Conservation (phyloP, 2,888 invertebrate species). For the Arge pagana region DNA sequence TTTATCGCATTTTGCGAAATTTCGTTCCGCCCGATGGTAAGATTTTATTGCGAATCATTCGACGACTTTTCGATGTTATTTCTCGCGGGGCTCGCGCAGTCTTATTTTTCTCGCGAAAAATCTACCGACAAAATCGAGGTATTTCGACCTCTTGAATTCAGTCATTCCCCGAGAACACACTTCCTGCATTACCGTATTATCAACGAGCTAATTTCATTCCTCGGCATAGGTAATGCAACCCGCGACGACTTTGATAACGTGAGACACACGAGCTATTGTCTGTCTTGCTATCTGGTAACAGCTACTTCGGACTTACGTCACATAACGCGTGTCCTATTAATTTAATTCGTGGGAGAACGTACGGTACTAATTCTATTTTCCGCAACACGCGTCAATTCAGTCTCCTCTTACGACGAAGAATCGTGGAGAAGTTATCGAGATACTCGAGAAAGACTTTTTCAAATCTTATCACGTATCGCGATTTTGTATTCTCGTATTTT, state of each 20-base stretch:
- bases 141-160: too few species aligned
- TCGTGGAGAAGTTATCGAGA: too few species aligned
- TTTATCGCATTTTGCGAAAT: constrained; percentile 9
- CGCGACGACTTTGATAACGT: constrained; percentile 3
- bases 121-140: neutral
- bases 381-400: too few species aligned
- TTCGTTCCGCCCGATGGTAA: neutral
- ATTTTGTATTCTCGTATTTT: too few species aligned
- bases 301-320: neutral
- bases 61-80: neutral
- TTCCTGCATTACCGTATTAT: too few species aligned
- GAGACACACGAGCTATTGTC: constrained; percentile 7
- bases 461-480: too few species aligned
- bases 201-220: neutral
- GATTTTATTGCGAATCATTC: neutral
- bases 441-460: too few species aligned
- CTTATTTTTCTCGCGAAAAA: neutral
- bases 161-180: too few species aligned
- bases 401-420: too few species aligned
- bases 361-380: too few species aligned
- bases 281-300: neutral
- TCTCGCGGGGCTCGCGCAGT: neutral
- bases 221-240: constrained; percentile 3
- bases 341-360: constrained; percentile 1
- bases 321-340: neutral